These are phyloP conservation scores for Gymnodraco acuticeps DNA, from an alignment of 2,797 vertebrate species.

Conservation along the genomic window DNA sequence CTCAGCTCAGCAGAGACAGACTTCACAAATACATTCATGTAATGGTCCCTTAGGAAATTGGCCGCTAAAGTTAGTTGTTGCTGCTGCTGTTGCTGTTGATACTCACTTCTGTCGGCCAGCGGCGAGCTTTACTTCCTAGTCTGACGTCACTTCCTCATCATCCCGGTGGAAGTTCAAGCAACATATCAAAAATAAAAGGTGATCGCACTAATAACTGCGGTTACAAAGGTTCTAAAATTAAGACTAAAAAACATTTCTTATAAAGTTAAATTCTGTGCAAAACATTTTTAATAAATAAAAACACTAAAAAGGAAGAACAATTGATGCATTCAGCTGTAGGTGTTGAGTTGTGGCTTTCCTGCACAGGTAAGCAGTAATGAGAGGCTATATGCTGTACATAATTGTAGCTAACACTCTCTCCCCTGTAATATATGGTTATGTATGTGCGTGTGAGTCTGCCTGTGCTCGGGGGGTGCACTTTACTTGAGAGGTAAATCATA, in stretches of 20 bases:
- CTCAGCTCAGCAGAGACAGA: constrained; percentile 15
- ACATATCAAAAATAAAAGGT: not conserved
- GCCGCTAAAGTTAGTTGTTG: not conserved
- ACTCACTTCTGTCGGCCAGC: constrained; percentile 31
- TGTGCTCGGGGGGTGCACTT: constrained; percentile 45
- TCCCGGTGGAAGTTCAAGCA: constrained; percentile 29
- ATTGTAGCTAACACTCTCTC: constrained; percentile 20
- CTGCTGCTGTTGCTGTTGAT: constrained; percentile 13
- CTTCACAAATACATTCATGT: constrained; percentile 15
- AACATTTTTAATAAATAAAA: not conserved
- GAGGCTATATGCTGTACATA: not conserved
- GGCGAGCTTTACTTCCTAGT: constrained; percentile 64
- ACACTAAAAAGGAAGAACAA: not conserved
- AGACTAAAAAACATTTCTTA: not conserved
- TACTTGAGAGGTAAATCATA: constrained; percentile 79
- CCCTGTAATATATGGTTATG: constrained; percentile 1
- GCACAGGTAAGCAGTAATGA: constrained; percentile 22
- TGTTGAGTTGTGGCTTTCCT: not conserved
- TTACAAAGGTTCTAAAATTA: not conserved
- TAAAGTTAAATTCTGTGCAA: not conserved
- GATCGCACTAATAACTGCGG: not conserved
- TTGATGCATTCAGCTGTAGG: not conserved
- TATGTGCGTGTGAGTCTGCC: not conserved
- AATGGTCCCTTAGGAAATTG: not conserved
- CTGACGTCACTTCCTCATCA: constrained; percentile 70